phyloP scores from a whole-genome alignment of 2,797 vertebrate genomes.

The Centropyge bicolor region DNA sequence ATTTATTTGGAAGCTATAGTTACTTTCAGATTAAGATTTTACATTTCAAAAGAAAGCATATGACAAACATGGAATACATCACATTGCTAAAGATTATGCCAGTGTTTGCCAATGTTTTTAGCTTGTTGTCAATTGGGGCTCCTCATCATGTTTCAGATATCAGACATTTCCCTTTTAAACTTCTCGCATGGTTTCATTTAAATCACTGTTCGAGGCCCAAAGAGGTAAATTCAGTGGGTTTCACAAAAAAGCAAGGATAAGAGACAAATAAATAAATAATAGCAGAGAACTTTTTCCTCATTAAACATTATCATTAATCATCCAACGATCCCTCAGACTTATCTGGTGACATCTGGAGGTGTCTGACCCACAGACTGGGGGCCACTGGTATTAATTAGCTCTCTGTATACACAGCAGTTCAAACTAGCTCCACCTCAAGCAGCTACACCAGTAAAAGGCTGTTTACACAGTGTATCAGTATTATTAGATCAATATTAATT shows the following conservation, averaged over 20 bases:
- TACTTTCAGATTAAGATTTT: neutral
- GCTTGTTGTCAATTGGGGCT: neutral
- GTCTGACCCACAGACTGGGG: neutral
- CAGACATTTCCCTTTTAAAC: neutral
- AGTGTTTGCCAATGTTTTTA: neutral
- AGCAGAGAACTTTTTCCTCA: neutral
- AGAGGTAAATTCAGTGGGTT: neutral
- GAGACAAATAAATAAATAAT: neutral
- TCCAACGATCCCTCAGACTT: neutral
- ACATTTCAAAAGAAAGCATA: neutral
- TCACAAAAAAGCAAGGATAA: neutral
- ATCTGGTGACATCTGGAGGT: neutral
- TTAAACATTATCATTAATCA: neutral
- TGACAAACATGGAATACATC: neutral
- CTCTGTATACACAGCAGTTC: neutral
- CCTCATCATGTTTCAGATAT: neutral
- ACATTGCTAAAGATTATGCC: neutral
- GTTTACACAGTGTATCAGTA: neutral
- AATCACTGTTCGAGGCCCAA: neutral
- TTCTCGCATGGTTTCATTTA: neutral
- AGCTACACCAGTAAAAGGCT: neutral
- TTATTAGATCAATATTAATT: neutral
- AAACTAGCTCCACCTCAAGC: neutral
- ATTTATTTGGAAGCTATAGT: neutral
- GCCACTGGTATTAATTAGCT: neutral